Evolutionary conservation across 2,113 vertebrate genomes (phyloP).

Genomic region (Emydocephalus ijimae): DNA sequence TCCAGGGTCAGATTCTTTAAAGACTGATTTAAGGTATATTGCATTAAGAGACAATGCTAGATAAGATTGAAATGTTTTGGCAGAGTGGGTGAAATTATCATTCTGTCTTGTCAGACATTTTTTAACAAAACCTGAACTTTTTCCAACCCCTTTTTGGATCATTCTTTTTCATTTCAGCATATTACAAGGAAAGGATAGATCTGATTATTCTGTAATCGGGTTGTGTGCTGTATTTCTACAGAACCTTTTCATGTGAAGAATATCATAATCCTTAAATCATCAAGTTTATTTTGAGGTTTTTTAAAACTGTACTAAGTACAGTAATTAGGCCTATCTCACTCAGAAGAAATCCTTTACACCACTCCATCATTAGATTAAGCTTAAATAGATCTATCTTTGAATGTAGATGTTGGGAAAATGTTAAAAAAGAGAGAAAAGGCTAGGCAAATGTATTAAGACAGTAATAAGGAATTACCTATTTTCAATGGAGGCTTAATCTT

Average conservation of each 20-base stretch:
- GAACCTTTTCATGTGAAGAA: not conserved
- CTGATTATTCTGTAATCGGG: not conserved
- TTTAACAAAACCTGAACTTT: not conserved
- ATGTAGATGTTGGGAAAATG: not conserved
- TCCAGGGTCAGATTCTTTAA: not conserved
- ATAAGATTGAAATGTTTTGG: not conserved
- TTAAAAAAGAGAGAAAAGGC: not conserved
- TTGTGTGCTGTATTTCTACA: not conserved
- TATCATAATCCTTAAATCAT: not conserved
- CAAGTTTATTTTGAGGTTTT: not conserved
- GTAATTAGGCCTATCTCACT: not conserved
- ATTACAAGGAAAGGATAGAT: not conserved
- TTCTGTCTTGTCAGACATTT: not conserved
- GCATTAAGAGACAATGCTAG: not conserved
- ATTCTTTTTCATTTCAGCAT: not conserved
- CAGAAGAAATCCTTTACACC: not conserved
- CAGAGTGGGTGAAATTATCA: not conserved
- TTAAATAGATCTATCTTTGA: not conserved
- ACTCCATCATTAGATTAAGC: not conserved
- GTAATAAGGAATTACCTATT: not conserved
- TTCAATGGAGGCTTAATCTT: not conserved
- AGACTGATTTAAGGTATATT: not conserved
- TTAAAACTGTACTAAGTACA: not conserved
- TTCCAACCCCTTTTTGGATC: not conserved
- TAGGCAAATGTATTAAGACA: not conserved